Evolutionary conservation across 92 coral and sea anemone species (phyloP).

Genomic region (Desmophyllum pertusum): DNA sequence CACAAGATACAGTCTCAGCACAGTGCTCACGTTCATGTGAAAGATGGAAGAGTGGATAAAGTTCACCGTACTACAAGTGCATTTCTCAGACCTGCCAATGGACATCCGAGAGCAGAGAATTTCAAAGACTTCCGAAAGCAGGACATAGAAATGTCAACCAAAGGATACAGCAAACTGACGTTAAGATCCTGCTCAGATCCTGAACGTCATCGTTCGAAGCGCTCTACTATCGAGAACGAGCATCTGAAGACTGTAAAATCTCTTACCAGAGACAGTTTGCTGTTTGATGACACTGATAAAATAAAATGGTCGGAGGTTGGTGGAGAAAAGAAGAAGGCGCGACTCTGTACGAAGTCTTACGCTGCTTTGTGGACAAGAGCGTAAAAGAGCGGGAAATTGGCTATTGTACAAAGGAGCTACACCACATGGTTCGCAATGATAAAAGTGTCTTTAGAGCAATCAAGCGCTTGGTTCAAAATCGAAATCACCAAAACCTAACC

Average conservation of each 20-base stretch:
- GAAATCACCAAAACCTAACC: conserved; percentile 75
- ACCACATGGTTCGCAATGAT: conserved; percentile 69
- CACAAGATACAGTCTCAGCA: conserved; percentile 75
- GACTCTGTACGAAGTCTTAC: conserved; percentile 77
- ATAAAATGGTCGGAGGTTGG: conserved; percentile 78
- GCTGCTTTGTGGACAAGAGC: conserved; percentile 73
- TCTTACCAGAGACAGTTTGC: conserved; percentile 62
- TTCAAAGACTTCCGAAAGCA: conserved; percentile 65
- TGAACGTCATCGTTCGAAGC: conserved; percentile 34
- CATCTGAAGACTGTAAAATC: conserved; percentile 18
- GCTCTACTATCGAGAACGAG: conserved; percentile 23
- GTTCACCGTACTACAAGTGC: conserved; percentile 68
- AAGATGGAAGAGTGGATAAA: conserved; percentile 58
- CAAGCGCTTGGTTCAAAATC: conserved; percentile 47
- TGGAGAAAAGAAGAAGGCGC: conserved; percentile 54
- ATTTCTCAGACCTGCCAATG: conserved; percentile 55
- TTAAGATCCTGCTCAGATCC: conserved; percentile 48
- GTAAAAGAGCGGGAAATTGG: conserved; percentile 76
- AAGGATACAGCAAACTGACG: conserved; percentile 73
- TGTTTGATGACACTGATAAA: conserved; percentile 68
- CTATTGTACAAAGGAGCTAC: conserved; percentile 73
- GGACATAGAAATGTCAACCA: conserved; percentile 77
- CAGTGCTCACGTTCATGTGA: conserved; percentile 56
- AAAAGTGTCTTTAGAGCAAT: conserved; percentile 45
- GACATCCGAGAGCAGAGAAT: conserved; percentile 79